These are phyloP conservation scores for Tenthredo distinguenda DNA, from an alignment of 2,888 invertebrate species.

Conservation along the genomic window DNA sequence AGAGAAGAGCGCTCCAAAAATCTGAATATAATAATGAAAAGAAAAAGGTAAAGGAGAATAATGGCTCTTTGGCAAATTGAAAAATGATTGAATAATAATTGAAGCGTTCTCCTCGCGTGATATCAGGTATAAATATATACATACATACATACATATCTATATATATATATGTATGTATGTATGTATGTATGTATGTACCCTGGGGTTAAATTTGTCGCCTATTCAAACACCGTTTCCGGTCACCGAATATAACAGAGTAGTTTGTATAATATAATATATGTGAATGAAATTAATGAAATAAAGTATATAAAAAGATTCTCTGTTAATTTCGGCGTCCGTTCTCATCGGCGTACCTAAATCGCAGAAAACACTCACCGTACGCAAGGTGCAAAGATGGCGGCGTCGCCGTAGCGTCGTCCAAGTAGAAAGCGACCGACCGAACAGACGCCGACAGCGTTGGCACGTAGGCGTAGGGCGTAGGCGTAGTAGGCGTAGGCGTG, in stretches of 20 bases:
- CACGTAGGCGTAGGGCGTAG: conserved; percentile 43
- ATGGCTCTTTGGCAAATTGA: not conserved
- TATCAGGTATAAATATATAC: not conserved
- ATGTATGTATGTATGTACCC: not conserved
- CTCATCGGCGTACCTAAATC: not conserved
- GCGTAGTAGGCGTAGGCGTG: conserved; percentile 51
- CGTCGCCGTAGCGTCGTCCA: conserved; percentile 17
- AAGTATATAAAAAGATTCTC: not conserved
- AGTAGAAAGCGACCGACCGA: conserved; percentile 28
- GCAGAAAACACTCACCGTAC: conserved; percentile 48
- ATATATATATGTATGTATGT: not conserved
- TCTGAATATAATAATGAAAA: not conserved
- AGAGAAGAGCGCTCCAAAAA: not conserved
- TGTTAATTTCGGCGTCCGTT: conserved; percentile 26
- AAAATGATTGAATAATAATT: not conserved
- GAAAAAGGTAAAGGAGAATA: not conserved
- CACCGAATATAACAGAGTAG: conserved; percentile 29
- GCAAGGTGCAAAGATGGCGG: conserved; percentile 42
- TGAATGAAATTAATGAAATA: not conserved
- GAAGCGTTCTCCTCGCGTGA: not conserved
- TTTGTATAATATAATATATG: not conserved
- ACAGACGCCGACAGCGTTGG: conserved; percentile 41
- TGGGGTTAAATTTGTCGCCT: not conserved
- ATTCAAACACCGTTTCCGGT: conserved; percentile 30
- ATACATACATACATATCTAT: not conserved